These are phyloP conservation scores for Cheumatopsyche charites DNA, from an alignment of 1,140 invertebrate species.

Conservation along the genomic window DNA sequence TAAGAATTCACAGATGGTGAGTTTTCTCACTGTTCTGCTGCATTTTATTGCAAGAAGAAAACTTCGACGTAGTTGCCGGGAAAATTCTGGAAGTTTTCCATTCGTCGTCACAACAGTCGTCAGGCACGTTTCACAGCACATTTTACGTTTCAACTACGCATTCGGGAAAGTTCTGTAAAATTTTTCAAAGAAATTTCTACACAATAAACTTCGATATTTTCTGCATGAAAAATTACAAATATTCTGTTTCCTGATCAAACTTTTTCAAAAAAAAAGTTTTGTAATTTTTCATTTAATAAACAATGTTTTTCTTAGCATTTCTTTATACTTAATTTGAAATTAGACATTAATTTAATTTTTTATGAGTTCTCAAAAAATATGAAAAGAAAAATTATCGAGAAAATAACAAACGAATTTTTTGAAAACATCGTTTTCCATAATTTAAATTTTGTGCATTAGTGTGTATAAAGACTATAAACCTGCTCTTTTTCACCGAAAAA, in stretches of 20 bases:
- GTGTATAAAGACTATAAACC: background rate
- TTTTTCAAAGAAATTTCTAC: background rate
- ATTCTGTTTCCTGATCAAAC: too few relatives aligned
- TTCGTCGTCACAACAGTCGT: background rate
- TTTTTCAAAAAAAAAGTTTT: too few relatives aligned
- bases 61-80: slow-evolving; percentile 4
- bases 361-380: too few relatives aligned
- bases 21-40: too few relatives aligned
- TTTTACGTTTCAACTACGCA: background rate
- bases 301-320: too few relatives aligned
- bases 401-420: too few relatives aligned
- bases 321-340: too few relatives aligned
- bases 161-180: background rate
- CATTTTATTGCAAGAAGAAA: too few relatives aligned
- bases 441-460: background rate
- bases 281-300: too few relatives aligned
- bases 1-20: too few relatives aligned
- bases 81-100: slow-evolving; percentile 1
- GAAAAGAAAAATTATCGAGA: too few relatives aligned
- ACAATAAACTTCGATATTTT: background rate
- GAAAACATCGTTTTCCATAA: background rate
- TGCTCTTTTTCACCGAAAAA: background rate
- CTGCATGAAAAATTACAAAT: background rate
- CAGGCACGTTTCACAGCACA: background rate
- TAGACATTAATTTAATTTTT: too few relatives aligned